Percentiles rank a stretch among this genome's conserved stretches.
phyloP scores from a whole-genome alignment of 2,888 invertebrate species.

The Pheosia tremula region DNA sequence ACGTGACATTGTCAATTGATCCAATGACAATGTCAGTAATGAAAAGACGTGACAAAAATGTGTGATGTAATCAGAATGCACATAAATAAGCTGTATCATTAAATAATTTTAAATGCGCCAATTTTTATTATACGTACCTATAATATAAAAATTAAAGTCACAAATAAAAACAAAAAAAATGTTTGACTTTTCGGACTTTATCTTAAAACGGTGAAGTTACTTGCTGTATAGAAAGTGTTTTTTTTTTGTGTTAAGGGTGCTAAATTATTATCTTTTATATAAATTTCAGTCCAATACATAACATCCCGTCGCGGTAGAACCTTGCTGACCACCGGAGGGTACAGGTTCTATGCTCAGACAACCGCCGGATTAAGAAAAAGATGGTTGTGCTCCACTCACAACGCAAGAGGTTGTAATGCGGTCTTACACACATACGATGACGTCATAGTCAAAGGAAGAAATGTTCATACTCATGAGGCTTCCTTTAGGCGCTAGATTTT shows the following conservation, averaged over 20 bases:
- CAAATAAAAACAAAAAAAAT: too few relatives aligned
- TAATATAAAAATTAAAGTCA: too few relatives aligned
- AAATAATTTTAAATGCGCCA: too few relatives aligned
- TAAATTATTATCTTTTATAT: not conserved
- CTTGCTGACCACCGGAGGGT: conserved; percentile 29
- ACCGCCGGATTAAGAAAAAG: conserved; percentile 25
- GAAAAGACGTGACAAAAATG: too few relatives aligned
- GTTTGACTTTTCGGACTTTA: too few relatives aligned
- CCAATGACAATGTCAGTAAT: too few relatives aligned
- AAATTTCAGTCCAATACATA: conserved; percentile 4
- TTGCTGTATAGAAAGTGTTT: too few relatives aligned
- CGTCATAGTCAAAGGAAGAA: conserved; percentile 33
- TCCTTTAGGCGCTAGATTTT: not conserved
- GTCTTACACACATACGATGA: conserved; percentile 42
- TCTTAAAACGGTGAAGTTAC: too few relatives aligned
- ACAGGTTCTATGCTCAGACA: conserved; percentile 34
- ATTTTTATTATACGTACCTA: too few relatives aligned
- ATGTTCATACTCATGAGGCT: conserved; percentile 30
- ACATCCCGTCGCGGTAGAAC: conserved; percentile 15
- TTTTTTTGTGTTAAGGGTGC: not conserved
- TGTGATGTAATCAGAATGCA: too few relatives aligned
- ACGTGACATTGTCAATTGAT: too few relatives aligned
- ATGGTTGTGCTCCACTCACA: conserved; percentile 50
- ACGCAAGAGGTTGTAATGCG: conserved; percentile 46
- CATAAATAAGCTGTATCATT: too few relatives aligned